Base-by-base conservation (phyloP, 2,797 vertebrate genomes). In the Apodemus agrarius region DNA sequence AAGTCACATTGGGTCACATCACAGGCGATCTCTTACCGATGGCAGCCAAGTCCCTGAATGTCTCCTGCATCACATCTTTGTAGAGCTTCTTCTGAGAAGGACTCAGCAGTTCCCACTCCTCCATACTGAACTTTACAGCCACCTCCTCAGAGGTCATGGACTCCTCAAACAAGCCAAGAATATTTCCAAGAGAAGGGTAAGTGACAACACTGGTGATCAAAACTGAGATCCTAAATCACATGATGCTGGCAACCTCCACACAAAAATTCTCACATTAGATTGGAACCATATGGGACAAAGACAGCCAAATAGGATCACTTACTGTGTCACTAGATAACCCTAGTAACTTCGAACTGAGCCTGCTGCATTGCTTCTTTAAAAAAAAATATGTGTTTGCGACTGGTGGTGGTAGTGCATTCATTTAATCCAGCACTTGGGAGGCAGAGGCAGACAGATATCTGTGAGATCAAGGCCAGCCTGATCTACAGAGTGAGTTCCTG, bases 131-230 rank as follows among this genome's bases (percentile, higher is more conserved):
- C n/a, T 75, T 75, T 31, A 88, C 52, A 34, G 85, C 65, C 40
- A 93, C 76, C 17, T 93, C 92, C 52, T 93, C 92, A 80, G 81
- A 88, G 40, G 84, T 88, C 52, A 88, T 40, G 2, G 49, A 87
- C 31, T 93, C 92, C 92, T 88, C 37, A 72, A 87, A 59, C 13
- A 26, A 24, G 12, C 19, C 83, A 91, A n/a, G n/a, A 52, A 59
- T 29, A 46, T 46, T 59, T 72, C 37, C 63, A 87, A 29, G 75
- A 87, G 37, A 80, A 87, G 14, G 6, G 37, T 72, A 67, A 88
- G 75, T n/a, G 49, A 75, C 16, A 57, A 1, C 46, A 69, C 1
- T 24, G 46, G 37, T 34, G 4, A 87, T 29, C 29, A 10, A 67
- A 49, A 67, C 1, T 93, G 9, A 29, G 34, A 57, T 69, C 49